Evolutionary conservation across 2,113 vertebrate genomes (phyloP).

Genomic region (Haemorhous mexicanus): DNA sequence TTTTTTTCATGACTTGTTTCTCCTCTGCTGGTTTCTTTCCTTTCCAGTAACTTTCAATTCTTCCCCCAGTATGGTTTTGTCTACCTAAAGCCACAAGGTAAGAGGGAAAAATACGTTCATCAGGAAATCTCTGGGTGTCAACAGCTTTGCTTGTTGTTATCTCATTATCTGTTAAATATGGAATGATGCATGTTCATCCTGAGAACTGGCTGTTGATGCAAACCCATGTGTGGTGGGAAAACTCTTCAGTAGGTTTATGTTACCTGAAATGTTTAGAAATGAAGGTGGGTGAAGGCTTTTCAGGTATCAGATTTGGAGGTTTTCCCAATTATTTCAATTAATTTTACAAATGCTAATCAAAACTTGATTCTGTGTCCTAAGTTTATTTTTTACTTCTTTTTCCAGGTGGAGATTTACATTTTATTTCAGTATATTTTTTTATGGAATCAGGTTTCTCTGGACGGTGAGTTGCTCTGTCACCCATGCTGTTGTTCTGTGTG

Average conservation of each 20-base stretch:
- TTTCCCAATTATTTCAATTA: not conserved
- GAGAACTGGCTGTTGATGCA: not conserved
- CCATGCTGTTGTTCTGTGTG: not conserved
- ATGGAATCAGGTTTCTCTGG: constrained; percentile 91
- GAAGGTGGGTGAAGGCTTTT: not conserved
- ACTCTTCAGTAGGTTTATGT: not conserved
- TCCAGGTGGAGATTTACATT: constrained; percentile 96
- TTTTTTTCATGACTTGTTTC: constrained; percentile 57
- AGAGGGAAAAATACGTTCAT: not conserved
- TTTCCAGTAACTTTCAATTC: constrained; percentile 53
- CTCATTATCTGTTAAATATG: not conserved
- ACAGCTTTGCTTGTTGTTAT: not conserved
- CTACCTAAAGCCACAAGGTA: constrained; percentile 54
- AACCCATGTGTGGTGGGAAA: not conserved
- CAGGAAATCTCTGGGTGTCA: constrained; percentile 15
- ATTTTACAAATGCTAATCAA: not conserved
- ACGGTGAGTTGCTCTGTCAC: constrained; percentile 80
- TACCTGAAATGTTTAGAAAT: not conserved
- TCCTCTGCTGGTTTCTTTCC: constrained; percentile 59
- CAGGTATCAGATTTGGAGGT: not conserved
- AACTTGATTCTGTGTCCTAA: not conserved
- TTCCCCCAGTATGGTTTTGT: constrained; percentile 48
- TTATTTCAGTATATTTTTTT: constrained; percentile 92
- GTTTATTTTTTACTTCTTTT: constrained; percentile 19
- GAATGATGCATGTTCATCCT: not conserved